phyloP scores from a whole-genome alignment of 53 echinoderm and acorn worm genomes.

The Echinometra lucunter region DNA sequence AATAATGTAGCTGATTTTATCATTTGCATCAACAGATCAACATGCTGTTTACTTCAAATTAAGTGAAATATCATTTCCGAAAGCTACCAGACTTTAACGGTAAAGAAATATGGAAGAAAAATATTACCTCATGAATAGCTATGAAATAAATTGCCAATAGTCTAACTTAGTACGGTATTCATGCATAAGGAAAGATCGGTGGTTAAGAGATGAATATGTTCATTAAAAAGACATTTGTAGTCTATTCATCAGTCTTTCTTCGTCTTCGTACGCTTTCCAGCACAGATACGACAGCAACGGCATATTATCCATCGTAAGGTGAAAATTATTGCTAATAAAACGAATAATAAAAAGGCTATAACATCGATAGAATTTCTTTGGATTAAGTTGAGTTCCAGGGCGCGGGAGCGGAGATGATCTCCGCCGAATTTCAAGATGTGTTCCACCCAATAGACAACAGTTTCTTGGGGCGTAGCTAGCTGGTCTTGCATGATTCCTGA shows the following conservation, averaged over 20 bases:
- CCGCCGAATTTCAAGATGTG: constrained; percentile 75
- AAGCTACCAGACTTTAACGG: no score
- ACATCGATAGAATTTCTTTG: constrained; percentile 65
- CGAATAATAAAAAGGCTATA: constrained; percentile 16
- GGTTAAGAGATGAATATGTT: no score
- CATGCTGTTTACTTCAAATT: no score
- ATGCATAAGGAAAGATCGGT: no score
- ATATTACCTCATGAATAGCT: no score
- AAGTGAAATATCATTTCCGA: no score
- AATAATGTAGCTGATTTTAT: no score
- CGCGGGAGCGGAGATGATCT: constrained; percentile 64
- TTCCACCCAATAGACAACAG: constrained; percentile 68
- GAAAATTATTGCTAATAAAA: background rate
- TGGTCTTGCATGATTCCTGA: constrained; percentile 63
- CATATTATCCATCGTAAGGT: constrained; percentile 16
- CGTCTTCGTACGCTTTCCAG: background rate
- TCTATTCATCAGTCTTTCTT: background rate
- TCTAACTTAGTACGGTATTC: no score
- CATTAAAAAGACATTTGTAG: no score
- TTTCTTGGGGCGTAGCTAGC: constrained; percentile 37
- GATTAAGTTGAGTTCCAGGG: constrained; percentile 71
- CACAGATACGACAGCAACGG: constrained; percentile 36
- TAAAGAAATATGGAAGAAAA: no score
- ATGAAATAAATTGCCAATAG: no score
- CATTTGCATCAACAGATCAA: no score